These are phyloP conservation scores for Colletes collaris DNA, from an alignment of 2,888 invertebrate species.

Conservation along the genomic window DNA sequence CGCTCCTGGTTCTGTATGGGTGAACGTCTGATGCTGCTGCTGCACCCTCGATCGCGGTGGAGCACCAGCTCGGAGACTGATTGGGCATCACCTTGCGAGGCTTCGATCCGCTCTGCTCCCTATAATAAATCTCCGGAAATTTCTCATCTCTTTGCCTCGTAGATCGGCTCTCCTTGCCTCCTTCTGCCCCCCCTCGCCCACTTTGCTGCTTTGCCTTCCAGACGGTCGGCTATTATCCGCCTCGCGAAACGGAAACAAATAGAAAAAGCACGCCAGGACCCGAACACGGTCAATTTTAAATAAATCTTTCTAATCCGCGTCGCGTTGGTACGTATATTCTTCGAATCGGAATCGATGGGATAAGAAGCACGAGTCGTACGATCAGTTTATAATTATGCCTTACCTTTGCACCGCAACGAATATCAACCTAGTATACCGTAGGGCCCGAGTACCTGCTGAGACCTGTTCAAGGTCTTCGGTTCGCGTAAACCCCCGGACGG, in stretches of 20 bases:
- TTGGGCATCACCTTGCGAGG: slow-evolving; percentile 66
- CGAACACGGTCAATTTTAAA: too few relatives aligned
- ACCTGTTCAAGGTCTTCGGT: too few relatives aligned
- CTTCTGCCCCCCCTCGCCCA: slow-evolving; percentile 3
- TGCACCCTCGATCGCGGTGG: slow-evolving; percentile 57
- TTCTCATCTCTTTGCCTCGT: slow-evolving; percentile 58
- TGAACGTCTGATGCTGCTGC: background rate
- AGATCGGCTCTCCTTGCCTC: slow-evolving; percentile 35
- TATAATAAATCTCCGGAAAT: slow-evolving; percentile 68
- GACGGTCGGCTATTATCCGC: slow-evolving; percentile 43
- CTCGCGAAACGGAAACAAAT: slow-evolving; percentile 1
- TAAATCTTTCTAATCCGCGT: too few relatives aligned
- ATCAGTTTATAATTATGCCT: too few relatives aligned
- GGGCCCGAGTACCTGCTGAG: too few relatives aligned
- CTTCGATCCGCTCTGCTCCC: slow-evolving; percentile 61
- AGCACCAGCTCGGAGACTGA: slow-evolving; percentile 58
- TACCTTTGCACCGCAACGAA: too few relatives aligned
- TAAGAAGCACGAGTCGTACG: too few relatives aligned
- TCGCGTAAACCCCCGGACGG: background rate
- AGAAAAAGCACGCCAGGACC: too few relatives aligned
- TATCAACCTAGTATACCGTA: too few relatives aligned
- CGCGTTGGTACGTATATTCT: too few relatives aligned
- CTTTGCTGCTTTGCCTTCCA: too few relatives aligned
- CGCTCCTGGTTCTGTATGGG: background rate
- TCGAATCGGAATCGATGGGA: too few relatives aligned